Base-by-base conservation (phyloP, 2,113 vertebrate genomes). In the Paradisaea rubra region DNA sequence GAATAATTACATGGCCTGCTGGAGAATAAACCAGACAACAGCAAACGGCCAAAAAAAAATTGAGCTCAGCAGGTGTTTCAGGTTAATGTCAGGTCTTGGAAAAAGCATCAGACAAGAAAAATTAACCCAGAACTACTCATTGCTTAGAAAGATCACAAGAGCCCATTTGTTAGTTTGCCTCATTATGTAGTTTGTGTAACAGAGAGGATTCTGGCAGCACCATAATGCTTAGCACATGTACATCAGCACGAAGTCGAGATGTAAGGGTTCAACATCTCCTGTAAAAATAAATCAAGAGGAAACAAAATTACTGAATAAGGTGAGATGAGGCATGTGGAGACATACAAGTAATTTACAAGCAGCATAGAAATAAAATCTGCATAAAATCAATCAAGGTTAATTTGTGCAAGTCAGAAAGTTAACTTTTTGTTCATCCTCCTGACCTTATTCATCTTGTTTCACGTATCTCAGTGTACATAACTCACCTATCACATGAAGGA, bases 381-480 rank as follows among this genome's bases (percentile, higher is more conserved):
- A 19, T 44, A 35, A 82, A 70, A 27, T 3, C 1, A 0, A 28
- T n/a, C 11, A 44, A 31, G 5, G n/a, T 53, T 79, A 30, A 80
- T 70, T 23, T 8, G 4, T 9, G 1, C 23, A 66, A 70, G 4
- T 37, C 6, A 56, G 28, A n/a, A 78, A 53, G 25, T 63, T 77
- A 15, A 65, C 9, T 25, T 80, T 53, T 42, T 47, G 24, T 33
- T 70, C 16, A 37, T 27, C 6, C 18, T 66, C 15, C 7, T 59
- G 37, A 57, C 56, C 31, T 44, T 37, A 44, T 6, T 47, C 2
- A 33, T 15, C 23, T 57, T 28, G 7, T n/a, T 92, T 47, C 22
- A 37, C 0, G 0, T 39, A 27, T 16, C 17, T 77, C 41, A n/a
- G 27, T 6, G n/a, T 24, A 57, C 3, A 0, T 7, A 73, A 69